Conservation (phyloP, 2,888 invertebrate genomes). For the Hymenopus coronatus region DNA sequence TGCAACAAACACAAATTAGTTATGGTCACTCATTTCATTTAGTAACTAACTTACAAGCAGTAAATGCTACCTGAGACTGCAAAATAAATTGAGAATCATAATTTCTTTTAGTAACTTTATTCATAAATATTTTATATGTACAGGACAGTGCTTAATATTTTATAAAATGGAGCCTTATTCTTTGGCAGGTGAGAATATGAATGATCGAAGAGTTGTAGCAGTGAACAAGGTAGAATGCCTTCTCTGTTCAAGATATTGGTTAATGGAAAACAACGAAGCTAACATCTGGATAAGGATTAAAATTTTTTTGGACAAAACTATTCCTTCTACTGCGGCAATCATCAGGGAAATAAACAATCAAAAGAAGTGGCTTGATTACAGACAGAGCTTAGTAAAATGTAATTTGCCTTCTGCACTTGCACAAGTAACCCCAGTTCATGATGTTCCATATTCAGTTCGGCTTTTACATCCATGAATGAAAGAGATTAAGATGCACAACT, state of each 20-base stretch:
- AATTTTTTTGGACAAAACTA: slow-evolving; percentile 49
- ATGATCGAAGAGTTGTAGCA: slow-evolving; percentile 66
- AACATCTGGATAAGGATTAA: slow-evolving; percentile 64
- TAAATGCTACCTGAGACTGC: no score
- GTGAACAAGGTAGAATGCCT: slow-evolving; percentile 62
- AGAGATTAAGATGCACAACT: background rate
- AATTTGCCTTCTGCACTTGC: background rate
- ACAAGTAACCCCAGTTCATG: background rate
- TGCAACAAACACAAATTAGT: no score
- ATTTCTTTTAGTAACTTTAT: no score
- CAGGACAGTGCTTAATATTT: no score
- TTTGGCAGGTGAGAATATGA: slow-evolving; percentile 58
- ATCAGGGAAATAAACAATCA: background rate
- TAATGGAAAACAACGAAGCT: slow-evolving; percentile 62
- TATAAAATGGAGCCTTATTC: background rate
- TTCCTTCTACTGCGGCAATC: background rate
- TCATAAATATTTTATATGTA: no score
- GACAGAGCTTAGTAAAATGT: background rate
- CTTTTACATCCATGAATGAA: background rate
- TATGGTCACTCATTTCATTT: no score
- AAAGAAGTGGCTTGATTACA: background rate
- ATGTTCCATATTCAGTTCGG: background rate
- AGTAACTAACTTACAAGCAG: no score
- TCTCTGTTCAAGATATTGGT: slow-evolving; percentile 67
- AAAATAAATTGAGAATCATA: no score